These are phyloP conservation scores for Microcebus murinus DNA, from an alignment of 2,113 vertebrate species.

Conservation along the genomic window DNA sequence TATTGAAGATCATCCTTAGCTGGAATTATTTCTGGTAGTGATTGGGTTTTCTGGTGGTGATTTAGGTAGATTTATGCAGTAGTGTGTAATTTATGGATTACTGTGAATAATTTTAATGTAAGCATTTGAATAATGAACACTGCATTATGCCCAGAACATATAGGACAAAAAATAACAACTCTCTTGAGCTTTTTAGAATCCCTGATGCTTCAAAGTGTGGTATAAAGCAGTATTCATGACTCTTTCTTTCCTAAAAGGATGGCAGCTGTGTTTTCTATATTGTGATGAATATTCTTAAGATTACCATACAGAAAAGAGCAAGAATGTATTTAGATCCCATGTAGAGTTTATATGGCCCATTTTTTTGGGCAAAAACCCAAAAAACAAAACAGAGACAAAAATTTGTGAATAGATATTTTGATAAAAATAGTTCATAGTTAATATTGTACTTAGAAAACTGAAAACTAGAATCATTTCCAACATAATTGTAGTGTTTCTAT, in stretches of 20 bases:
- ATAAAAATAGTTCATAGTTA: conserved; percentile 1
- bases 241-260: background rate
- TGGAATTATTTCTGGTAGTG: background rate
- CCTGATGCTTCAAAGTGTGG: background rate
- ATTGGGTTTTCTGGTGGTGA: background rate
- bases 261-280: conserved; percentile 12
- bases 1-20: background rate
- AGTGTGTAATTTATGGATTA: background rate
- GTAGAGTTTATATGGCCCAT: background rate
- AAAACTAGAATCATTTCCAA: background rate
- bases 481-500: background rate
- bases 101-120: background rate
- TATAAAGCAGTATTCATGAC: background rate
- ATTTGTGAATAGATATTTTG: background rate
- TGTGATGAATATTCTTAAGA: conserved; percentile 19
- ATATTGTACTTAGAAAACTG: background rate
- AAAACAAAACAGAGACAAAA: background rate
- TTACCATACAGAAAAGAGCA: background rate
- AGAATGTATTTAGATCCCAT: background rate
- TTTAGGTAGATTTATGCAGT: background rate
- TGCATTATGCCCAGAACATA: background rate
- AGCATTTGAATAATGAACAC: conserved; percentile 31
- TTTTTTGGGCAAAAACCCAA: background rate
- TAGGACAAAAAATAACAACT: background rate
- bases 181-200: background rate